Conservation (phyloP, 2,113 vertebrate genomes). For the Ptilonorhynchus violaceus region DNA sequence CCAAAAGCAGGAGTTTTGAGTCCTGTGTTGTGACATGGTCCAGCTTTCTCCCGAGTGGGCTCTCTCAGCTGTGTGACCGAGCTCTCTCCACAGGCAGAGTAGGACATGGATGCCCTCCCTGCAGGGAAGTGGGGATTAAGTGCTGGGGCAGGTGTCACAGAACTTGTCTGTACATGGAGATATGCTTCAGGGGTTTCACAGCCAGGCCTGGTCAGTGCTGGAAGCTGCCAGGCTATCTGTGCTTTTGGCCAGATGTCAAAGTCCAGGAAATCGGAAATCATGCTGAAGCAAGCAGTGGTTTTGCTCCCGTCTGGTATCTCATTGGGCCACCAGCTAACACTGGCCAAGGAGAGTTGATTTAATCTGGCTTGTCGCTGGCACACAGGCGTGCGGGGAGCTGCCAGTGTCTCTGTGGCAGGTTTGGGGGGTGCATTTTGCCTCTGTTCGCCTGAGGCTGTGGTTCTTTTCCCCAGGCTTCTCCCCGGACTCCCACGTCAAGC, state of each 20-base stretch:
- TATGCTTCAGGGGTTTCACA: neutral
- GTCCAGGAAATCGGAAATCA: neutral
- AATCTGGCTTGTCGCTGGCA: neutral
- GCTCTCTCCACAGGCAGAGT: neutral
- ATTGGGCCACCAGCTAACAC: neutral
- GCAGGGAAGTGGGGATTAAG: neutral
- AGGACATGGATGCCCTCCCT: neutral
- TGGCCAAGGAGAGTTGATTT: neutral
- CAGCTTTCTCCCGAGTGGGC: neutral
- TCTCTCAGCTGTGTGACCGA: fast-evolving
- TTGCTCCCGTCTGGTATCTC: neutral
- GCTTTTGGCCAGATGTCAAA: neutral
- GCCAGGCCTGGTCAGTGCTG: neutral
- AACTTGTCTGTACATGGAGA: neutral
- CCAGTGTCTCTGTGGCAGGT: neutral
- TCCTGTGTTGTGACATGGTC: neutral
- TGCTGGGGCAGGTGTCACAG: neutral
- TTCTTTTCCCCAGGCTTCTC: conserved; percentile 57
- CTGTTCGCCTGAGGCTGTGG: neutral
- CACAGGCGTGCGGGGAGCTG: fast-evolving
- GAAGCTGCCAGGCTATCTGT: neutral
- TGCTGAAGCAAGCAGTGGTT: neutral
- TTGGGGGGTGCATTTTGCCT: neutral
- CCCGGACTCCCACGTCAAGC: conserved; percentile 63
- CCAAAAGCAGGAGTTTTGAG: neutral